phyloP scores from a whole-genome alignment of 2,888 invertebrate genomes.

The Leptarthrus brevirostris region DNA sequence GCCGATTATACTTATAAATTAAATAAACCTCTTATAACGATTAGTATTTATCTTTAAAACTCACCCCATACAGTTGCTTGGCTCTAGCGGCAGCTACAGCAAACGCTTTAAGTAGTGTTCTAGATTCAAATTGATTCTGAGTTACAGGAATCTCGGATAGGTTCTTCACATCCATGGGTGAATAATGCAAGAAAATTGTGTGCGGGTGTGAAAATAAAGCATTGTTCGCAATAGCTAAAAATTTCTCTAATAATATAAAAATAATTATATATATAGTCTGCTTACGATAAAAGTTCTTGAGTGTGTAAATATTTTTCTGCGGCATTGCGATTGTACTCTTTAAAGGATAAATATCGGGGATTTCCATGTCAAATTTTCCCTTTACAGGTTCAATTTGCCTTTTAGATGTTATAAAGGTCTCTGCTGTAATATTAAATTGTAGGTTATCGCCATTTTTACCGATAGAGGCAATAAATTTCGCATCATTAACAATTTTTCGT shows the following conservation, averaged over 20 bases:
- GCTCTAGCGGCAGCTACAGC: constrained; percentile 82
- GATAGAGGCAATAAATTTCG: constrained; percentile 71
- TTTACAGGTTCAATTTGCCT: constrained; percentile 71
- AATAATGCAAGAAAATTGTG: constrained; percentile 80
- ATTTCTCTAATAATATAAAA: constrained; percentile 28
- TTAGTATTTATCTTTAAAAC: constrained; percentile 53
- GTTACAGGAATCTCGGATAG: constrained; percentile 76
- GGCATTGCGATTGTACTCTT: constrained; percentile 66
- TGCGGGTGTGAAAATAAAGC: constrained; percentile 73
- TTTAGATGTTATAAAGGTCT: constrained; percentile 75
- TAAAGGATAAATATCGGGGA: constrained; percentile 83
- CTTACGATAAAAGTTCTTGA: constrained; percentile 79
- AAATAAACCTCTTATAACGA: too few relatives aligned
- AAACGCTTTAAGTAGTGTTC: constrained; percentile 80
- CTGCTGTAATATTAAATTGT: constrained; percentile 74
- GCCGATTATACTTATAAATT: too few relatives aligned
- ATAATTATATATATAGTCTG: too few relatives aligned
- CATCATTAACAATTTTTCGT: constrained; percentile 72
- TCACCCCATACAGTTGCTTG: constrained; percentile 78
- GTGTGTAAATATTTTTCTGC: constrained; percentile 73
- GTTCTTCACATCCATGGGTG: constrained; percentile 75
- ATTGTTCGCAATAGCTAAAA: constrained; percentile 53
- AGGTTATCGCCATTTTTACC: constrained; percentile 73
- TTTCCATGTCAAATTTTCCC: constrained; percentile 68
- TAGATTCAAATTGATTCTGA: constrained; percentile 75